These are phyloP conservation scores for Nasonia longicornis DNA, from an alignment of 1,140 invertebrate genomes.

Conservation along the genomic window DNA sequence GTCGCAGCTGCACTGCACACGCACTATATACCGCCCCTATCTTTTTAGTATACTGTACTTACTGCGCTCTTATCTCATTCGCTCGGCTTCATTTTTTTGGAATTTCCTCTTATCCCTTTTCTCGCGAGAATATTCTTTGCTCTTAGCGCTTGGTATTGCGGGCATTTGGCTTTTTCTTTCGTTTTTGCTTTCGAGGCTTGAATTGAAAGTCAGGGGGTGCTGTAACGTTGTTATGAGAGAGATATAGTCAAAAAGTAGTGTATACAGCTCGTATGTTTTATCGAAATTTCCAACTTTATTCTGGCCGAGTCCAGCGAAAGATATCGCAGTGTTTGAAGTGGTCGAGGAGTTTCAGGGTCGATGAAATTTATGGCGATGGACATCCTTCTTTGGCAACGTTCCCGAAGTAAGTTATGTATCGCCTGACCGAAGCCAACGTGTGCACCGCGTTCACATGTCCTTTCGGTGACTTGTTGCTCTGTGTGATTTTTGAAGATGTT, in stretches of 20 bases:
- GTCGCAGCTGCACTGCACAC: not conserved
- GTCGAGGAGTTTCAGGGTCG: not conserved
- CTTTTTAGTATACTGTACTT: not conserved
- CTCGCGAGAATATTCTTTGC: not conserved
- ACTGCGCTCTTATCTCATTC: not conserved
- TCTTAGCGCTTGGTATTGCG: too few species aligned
- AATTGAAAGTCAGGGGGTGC: too few species aligned
- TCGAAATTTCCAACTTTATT: too few species aligned
- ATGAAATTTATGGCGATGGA: slow-evolving; percentile 16
- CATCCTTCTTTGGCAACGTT: slow-evolving; percentile 15
- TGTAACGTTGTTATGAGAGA: too few species aligned
- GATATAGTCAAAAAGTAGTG: too few species aligned
- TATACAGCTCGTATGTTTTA: too few species aligned
- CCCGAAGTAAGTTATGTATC: slow-evolving; percentile 1
- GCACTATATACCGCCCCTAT: not conserved
- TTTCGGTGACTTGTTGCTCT: slow-evolving; percentile 13
- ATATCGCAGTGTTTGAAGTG: not conserved
- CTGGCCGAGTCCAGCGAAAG: too few species aligned
- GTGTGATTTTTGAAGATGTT: not conserved
- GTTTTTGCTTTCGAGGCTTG: too few species aligned
- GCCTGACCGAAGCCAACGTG: not conserved
- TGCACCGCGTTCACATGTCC: not conserved
- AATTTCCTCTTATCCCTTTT: not conserved
- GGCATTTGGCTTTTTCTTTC: too few species aligned
- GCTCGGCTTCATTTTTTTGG: not conserved